Conservation (phyloP, 2,797 vertebrate genomes). For the Hemitrygon akajei region DNA sequence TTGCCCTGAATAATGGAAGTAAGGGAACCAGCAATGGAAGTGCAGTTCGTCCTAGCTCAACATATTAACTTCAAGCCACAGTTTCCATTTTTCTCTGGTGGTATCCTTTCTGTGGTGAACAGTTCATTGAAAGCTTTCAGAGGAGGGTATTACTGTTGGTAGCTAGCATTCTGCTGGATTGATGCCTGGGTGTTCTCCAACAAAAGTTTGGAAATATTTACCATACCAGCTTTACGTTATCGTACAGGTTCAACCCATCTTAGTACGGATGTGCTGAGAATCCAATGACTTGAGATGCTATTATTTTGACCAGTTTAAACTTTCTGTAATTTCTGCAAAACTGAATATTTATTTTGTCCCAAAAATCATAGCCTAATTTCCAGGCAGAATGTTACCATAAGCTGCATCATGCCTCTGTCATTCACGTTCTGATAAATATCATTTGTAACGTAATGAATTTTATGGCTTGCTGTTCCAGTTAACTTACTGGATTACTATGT, state of each 20-base stretch:
- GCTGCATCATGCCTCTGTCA: no score
- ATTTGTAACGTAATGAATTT: neutral
- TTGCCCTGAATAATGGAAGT: neutral
- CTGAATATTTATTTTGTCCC: neutral
- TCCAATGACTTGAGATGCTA: neutral
- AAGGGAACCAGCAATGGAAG: neutral
- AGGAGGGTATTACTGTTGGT: neutral
- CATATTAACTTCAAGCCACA: neutral
- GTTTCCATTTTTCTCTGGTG: neutral
- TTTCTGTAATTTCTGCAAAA: neutral
- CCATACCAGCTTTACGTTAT: neutral
- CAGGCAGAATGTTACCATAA: no score
- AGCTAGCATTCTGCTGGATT: neutral
- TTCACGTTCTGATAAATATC: neutral
- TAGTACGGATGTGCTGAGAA: neutral
- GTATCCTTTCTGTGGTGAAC: neutral
- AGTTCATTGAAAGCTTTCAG: neutral
- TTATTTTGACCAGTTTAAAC: neutral
- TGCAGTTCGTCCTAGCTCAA: neutral
- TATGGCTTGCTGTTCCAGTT: no score
- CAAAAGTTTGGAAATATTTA: neutral
- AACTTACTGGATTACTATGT: no score
- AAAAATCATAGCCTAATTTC: neutral
- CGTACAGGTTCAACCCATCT: neutral
- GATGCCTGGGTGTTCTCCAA: neutral